Percentiles rank a stretch among this genome's conserved stretches.
These are phyloP conservation scores for Trachelus tabidus DNA, from an alignment of 2,888 invertebrate genomes.

Conservation along the genomic window DNA sequence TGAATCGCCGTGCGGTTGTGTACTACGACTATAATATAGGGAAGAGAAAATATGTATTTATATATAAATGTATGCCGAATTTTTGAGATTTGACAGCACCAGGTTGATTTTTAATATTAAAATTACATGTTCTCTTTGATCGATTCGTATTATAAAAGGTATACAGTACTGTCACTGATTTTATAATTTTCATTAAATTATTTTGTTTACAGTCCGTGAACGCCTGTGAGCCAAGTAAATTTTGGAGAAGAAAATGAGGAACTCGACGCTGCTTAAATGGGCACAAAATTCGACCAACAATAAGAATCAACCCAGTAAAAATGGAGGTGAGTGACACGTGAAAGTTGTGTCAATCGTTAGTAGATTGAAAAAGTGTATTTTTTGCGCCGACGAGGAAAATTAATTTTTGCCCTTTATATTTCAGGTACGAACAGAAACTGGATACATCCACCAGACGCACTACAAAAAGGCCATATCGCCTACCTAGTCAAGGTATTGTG, in stretches of 20 bases:
- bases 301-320: slow-evolving; percentile 63
- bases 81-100: not conserved
- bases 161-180: not conserved
- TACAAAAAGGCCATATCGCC: slow-evolving; percentile 94
- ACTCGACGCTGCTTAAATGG: slow-evolving; percentile 71
- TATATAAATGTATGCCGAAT: not conserved
- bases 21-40: not conserved
- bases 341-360: not conserved
- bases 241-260: slow-evolving; percentile 65
- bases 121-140: not conserved
- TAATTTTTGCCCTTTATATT: slow-evolving; percentile 33
- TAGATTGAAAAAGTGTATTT: not conserved
- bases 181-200: not conserved
- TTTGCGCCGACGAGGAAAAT: not conserved
- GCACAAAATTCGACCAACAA: slow-evolving; percentile 69
- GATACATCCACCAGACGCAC: slow-evolving; percentile 94
- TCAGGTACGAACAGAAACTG: slow-evolving; percentile 76
- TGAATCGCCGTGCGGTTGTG: not conserved
- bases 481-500: slow-evolving; percentile 91
- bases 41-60: not conserved
- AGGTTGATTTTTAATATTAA: not conserved
- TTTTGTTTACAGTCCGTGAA: slow-evolving; percentile 13
- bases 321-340: slow-evolving; percentile 48
- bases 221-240: not conserved
- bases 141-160: not conserved